These are phyloP conservation scores for Fistularia commersonii DNA, from an alignment of 2,797 vertebrate species.

Conservation along the genomic window DNA sequence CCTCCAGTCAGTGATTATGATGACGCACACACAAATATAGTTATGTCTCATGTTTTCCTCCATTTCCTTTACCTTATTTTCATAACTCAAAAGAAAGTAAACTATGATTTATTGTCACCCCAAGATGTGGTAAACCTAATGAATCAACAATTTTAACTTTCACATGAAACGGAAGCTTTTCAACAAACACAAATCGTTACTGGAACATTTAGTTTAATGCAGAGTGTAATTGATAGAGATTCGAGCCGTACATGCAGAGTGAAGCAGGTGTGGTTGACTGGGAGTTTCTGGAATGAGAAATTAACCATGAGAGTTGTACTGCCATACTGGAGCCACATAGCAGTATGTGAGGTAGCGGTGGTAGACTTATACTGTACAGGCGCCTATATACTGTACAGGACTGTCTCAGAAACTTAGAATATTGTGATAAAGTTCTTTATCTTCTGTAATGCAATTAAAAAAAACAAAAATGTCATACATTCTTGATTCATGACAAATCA, in stretches of 20 bases:
- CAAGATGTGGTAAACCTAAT: not conserved
- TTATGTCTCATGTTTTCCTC: not conserved
- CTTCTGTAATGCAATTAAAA: too few relatives aligned
- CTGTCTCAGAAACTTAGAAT: too few relatives aligned
- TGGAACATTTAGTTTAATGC: conserved; percentile 4
- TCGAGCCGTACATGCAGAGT: conserved; percentile 9
- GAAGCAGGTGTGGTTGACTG: conserved; percentile 10
- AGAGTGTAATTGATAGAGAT: conserved; percentile 12
- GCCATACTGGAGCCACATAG: conserved; percentile 3
- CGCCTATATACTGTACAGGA: too few relatives aligned
- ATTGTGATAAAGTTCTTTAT: too few relatives aligned
- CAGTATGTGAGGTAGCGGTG: too few relatives aligned
- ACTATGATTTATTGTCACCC: conserved; percentile 6
- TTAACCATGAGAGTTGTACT: conserved; percentile 18
- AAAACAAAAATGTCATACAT: too few relatives aligned
- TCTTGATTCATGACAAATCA: too few relatives aligned
- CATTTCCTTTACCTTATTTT: not conserved
- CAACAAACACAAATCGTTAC: conserved; percentile 4
- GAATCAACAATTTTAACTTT: conserved; percentile 2
- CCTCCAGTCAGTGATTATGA: conserved; percentile 1
- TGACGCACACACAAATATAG: too few relatives aligned
- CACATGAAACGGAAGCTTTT: conserved; percentile 1
- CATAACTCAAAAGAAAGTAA: conserved; percentile 1
- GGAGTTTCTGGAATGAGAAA: conserved; percentile 11
- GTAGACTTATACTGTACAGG: too few relatives aligned